Evolutionary conservation across 1,140 invertebrate species (phyloP).

Genomic region (Drosophila erecta): DNA sequence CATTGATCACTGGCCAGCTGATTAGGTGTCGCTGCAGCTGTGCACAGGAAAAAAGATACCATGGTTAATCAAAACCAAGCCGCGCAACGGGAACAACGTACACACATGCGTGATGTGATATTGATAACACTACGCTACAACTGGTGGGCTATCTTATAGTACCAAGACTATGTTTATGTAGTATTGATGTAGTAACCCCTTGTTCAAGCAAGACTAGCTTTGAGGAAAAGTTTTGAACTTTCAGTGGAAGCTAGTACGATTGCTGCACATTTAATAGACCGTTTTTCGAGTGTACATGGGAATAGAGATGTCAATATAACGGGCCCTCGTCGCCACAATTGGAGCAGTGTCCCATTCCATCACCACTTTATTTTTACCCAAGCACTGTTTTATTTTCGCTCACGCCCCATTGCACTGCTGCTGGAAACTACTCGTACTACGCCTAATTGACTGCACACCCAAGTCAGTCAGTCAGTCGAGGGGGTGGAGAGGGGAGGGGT

Average conservation of each 20-base stretch:
- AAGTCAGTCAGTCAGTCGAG: background rate
- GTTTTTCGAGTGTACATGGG: slow-evolving; percentile 13
- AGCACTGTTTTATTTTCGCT: slow-evolving; percentile 16
- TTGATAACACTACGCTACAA: background rate
- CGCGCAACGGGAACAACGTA: too few species aligned
- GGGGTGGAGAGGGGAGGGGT: background rate
- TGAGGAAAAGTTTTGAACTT: too few species aligned
- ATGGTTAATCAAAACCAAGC: background rate
- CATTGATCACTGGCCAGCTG: slow-evolving; percentile 26
- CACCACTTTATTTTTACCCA: slow-evolving; percentile 12
- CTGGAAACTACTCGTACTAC: slow-evolving; percentile 30
- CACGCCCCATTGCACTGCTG: slow-evolving; percentile 43
- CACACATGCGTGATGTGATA: background rate
- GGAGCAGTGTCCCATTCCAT: slow-evolving; percentile 18
- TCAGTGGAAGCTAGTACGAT: too few species aligned
- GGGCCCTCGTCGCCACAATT: slow-evolving; percentile 26
- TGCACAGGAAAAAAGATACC: slow-evolving; percentile 8
- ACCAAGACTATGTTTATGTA: too few species aligned
- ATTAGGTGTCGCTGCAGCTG: slow-evolving; percentile 41
- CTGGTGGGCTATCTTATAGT: too few species aligned
- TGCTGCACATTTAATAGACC: background rate
- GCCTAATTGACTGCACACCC: slow-evolving; percentile 56
- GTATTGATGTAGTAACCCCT: too few species aligned
- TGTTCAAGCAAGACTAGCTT: too few species aligned
- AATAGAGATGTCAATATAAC: slow-evolving; percentile 13